A percentile compares a stretch with the other conserved stretches of the same genome.
Evolutionary conservation across 2,888 invertebrate species (phyloP).

Genomic region (Melangyna quadrimaculata): DNA sequence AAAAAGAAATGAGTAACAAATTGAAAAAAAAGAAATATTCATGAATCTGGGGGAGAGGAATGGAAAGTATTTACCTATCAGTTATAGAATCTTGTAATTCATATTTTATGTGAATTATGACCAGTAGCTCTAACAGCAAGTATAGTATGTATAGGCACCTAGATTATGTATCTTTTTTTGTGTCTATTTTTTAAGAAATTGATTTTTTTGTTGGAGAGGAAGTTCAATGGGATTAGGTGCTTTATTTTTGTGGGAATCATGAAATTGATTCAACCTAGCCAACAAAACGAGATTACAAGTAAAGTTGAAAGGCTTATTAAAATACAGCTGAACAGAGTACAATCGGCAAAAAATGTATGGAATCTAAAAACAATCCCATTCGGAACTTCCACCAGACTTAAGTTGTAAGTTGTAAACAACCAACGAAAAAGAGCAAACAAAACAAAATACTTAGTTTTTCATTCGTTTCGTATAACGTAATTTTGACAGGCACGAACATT

Average conservation of each 20-base stretch:
- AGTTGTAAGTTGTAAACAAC: too few relatives aligned
- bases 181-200: neutral
- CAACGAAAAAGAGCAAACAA: too few relatives aligned
- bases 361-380: too few relatives aligned
- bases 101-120: neutral
- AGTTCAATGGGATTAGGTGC: neutral
- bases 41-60: neutral
- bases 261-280: neutral
- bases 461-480: too few relatives aligned
- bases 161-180: neutral
- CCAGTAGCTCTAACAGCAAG: neutral
- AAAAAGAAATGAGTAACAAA: neutral
- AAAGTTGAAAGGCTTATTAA: too few relatives aligned
- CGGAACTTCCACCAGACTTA: too few relatives aligned
- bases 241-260: too few relatives aligned
- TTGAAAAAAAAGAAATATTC: neutral
- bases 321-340: too few relatives aligned
- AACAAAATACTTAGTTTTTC: too few relatives aligned
- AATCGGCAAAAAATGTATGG: too few relatives aligned
- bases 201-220: neutral
- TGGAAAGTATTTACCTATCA: conserved; percentile 20
- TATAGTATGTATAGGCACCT: neutral
- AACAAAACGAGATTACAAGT: too few relatives aligned
- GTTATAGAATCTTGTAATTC: conserved; percentile 29
- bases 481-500: too few relatives aligned